These are phyloP conservation scores for Sitobion miscanthi DNA, from an alignment of 1,140 invertebrate genomes.

Conservation along the genomic window DNA sequence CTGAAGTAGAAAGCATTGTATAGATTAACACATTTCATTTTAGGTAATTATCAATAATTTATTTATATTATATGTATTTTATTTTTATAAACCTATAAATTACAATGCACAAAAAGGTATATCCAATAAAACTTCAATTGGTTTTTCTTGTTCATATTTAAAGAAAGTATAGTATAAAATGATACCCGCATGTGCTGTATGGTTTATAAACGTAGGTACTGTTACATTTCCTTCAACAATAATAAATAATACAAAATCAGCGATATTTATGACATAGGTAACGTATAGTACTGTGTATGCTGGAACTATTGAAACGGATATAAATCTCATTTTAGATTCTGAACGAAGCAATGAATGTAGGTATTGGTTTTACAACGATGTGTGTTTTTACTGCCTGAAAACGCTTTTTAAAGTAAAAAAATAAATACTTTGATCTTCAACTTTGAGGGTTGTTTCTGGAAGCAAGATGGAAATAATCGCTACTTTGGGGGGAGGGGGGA, in stretches of 20 bases:
- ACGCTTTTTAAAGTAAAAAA: not conserved
- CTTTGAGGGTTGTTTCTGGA: not conserved
- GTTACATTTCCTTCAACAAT: not conserved
- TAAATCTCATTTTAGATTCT: not conserved
- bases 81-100: not conserved
- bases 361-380: no score
- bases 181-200: not conserved
- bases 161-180: not conserved
- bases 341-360: no score
- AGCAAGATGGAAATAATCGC: not conserved
- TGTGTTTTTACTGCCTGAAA: no score
- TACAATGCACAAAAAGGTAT: not conserved
- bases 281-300: not conserved
- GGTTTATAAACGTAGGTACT: not conserved
- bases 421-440: no score
- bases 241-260: not conserved
- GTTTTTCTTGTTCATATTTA: not conserved
- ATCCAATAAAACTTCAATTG: not conserved
- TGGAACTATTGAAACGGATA: not conserved
- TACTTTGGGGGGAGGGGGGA: not conserved
- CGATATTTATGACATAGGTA: not conserved
- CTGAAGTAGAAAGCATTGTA: constrained; percentile 49
- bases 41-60: constrained; percentile 10
- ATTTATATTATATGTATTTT: not conserved
- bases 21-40: not conserved